Conservation (phyloP, 2,797 vertebrate species). For the Sus cebifrons region DNA sequence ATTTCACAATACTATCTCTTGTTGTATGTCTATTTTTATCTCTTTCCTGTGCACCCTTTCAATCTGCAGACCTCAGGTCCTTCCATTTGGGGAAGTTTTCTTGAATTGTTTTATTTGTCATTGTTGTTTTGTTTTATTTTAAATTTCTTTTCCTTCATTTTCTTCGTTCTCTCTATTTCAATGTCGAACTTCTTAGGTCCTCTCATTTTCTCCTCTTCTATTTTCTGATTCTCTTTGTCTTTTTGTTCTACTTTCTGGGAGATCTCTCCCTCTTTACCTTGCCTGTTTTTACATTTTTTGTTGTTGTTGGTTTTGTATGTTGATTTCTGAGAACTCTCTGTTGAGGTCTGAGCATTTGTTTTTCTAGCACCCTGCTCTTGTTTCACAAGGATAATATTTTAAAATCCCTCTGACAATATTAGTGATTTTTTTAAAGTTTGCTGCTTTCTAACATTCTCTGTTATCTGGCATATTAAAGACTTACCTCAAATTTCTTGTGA, state of each 20-base stretch:
- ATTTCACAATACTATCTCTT: conserved; percentile 21
- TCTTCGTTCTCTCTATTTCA: not conserved
- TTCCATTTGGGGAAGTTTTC: conserved; percentile 58
- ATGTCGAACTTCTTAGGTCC: not conserved
- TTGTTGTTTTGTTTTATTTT: not conserved
- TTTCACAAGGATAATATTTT: conserved; percentile 34
- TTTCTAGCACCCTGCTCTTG: conserved; percentile 12
- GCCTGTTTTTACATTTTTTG: not conserved
- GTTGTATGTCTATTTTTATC: conserved; percentile 13
- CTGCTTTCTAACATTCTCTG: conserved; percentile 9
- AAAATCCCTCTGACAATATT: conserved; percentile 43
- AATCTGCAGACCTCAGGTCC: not conserved
- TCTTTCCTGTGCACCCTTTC: conserved; percentile 35
- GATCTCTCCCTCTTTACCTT: conserved; percentile 5
- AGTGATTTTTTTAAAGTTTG: not conserved
- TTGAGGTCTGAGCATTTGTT: conserved; percentile 36
- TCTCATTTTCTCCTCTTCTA: conserved; percentile 3
- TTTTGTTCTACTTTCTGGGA: not conserved
- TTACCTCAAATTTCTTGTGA: conserved; percentile 37
- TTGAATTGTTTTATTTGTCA: not conserved
- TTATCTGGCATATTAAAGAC: conserved; percentile 52
- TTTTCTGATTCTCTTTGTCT: not conserved
- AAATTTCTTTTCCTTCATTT: conserved; percentile 45
- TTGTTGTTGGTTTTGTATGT: not conserved
- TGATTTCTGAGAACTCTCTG: conserved; percentile 48